Conservation (phyloP, 2,113 vertebrate genomes). For the Channa maculata region DNA sequence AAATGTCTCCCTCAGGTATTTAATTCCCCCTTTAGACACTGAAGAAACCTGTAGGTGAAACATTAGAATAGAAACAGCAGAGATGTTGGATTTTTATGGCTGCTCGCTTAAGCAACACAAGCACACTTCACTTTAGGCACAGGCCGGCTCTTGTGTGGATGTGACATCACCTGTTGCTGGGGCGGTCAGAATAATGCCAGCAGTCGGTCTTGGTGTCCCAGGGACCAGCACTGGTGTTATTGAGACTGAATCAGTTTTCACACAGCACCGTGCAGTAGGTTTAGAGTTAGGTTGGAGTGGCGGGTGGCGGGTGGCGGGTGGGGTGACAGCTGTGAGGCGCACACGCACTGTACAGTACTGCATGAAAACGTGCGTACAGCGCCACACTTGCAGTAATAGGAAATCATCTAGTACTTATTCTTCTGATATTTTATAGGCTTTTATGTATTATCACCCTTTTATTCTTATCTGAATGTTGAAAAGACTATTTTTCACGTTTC, state of each 20-base stretch:
- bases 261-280: constrained; percentile 16
- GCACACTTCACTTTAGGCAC: neutral
- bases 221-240: constrained; percentile 82
- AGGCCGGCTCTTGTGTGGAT: constrained; percentile 5
- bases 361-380: neutral
- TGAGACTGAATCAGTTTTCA: constrained; percentile 72
- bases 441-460: neutral
- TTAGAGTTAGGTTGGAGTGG: constrained; percentile 6
- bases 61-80: neutral
- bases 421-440: too few relatives aligned
- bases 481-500: too few relatives aligned
- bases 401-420: too few relatives aligned
- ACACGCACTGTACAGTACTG: neutral
- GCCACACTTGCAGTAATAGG: neutral
- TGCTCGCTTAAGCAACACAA: neutral
- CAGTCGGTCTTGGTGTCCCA: constrained; percentile 75
- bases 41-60: neutral
- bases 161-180: constrained; percentile 69
- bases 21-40: neutral
- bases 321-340: constrained; percentile 1
- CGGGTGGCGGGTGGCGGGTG: constrained; percentile 1
- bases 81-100: neutral
- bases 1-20: neutral
- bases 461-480: neutral
- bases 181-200: constrained; percentile 82